Conservation (phyloP, 2,113 vertebrate genomes). For the Tragelaphus scriptus region DNA sequence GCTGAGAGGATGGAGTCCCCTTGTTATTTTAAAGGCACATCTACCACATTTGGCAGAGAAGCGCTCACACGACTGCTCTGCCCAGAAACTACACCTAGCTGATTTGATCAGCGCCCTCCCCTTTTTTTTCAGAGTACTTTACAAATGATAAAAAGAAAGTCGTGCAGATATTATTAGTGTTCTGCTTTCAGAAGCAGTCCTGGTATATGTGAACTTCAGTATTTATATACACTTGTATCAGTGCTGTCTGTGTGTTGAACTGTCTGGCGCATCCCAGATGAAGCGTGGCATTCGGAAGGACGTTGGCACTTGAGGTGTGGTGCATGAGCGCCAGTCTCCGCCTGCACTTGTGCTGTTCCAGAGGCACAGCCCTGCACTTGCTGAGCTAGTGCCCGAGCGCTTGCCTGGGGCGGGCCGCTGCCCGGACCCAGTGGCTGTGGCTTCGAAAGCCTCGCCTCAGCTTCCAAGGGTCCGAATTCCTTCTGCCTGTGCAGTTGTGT, state of each 20-base stretch:
- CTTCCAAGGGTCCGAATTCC: not conserved
- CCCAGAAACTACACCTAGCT: not conserved
- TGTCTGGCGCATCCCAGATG: not conserved
- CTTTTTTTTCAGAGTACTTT: not conserved
- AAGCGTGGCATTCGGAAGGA: not conserved
- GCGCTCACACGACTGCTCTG: not conserved
- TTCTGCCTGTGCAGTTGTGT: not conserved
- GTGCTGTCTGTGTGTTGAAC: too few species aligned
- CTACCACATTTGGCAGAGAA: not conserved
- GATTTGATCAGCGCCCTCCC: not conserved
- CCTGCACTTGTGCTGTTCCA: slow-evolving; percentile 24
- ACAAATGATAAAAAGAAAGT: not conserved
- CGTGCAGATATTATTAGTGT: not conserved
- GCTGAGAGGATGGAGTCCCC: not conserved
- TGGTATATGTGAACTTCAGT: fast-evolving
- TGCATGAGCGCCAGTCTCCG: not conserved
- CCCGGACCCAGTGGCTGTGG: not conserved
- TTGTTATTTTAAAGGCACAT: not conserved
- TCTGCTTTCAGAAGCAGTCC: not conserved
- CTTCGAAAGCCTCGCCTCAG: not conserved
- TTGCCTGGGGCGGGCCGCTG: not conserved
- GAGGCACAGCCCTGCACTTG: slow-evolving; percentile 32
- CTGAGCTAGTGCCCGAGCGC: slow-evolving; percentile 9
- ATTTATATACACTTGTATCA: not conserved
- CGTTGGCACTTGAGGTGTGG: not conserved